These are phyloP conservation scores for Setipinna tenuifilis DNA, from an alignment of 2,797 vertebrate genomes.

Conservation along the genomic window DNA sequence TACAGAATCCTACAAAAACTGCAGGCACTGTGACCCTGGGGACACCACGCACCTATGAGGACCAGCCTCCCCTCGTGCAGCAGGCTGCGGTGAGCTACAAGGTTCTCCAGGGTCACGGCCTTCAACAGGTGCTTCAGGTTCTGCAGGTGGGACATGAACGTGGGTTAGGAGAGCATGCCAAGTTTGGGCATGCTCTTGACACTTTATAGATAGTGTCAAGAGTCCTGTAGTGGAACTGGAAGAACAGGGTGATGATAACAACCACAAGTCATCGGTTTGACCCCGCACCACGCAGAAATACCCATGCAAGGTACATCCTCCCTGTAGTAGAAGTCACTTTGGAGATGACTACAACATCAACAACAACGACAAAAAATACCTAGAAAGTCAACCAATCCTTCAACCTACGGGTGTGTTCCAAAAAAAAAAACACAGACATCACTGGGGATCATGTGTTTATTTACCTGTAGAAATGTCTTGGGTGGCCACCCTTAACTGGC, in stretches of 20 bases:
- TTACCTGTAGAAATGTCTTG: too few relatives aligned
- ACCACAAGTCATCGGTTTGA: neutral
- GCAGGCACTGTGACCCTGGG: too few relatives aligned
- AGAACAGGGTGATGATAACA: neutral
- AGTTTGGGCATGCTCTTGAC: neutral
- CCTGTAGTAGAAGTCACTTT: neutral
- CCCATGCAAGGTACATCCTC: neutral
- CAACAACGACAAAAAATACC: too few relatives aligned
- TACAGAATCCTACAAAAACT: too few relatives aligned
- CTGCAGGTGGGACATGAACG: slow-evolving; percentile 58
- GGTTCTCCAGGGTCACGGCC: slow-evolving; percentile 82
- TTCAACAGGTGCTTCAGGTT: slow-evolving; percentile 87
- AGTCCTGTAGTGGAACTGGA: neutral
- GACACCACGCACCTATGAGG: slow-evolving; percentile 75
- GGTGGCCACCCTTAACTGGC: too few relatives aligned
- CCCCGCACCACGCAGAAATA: neutral
- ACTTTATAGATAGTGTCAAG: neutral
- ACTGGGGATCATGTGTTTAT: too few relatives aligned
- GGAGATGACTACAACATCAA: too few relatives aligned
- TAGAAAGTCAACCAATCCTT: too few relatives aligned
- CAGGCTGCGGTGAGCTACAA: slow-evolving; percentile 84
- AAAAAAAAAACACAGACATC: too few relatives aligned
- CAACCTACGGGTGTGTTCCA: too few relatives aligned
- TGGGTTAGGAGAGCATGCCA: neutral
- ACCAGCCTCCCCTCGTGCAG: slow-evolving; percentile 84